Evolutionary conservation across 2,113 vertebrate genomes (phyloP).

Genomic region (Silurus glanis): DNA sequence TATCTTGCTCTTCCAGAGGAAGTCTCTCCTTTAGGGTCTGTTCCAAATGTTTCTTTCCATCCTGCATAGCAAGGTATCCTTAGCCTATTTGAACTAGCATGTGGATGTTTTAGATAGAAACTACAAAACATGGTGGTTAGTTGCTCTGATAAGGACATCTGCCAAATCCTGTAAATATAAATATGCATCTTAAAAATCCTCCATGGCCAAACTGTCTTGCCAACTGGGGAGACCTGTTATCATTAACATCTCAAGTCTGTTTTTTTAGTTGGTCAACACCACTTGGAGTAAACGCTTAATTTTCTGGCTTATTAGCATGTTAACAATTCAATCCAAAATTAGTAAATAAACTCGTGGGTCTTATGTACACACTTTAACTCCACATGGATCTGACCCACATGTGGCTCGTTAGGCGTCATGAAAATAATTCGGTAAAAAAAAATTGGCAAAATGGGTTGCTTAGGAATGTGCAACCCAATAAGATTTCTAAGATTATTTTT

Average conservation of each 20-base stretch:
- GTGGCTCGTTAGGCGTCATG: constrained; percentile 9
- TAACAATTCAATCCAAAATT: background rate
- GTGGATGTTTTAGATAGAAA: background rate
- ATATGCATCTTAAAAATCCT: background rate
- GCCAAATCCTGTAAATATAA: background rate
- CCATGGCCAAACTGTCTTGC: background rate
- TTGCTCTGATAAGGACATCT: background rate
- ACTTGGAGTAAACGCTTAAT: background rate
- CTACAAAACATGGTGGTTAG: background rate
- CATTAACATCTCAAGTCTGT: background rate
- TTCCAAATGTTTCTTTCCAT: background rate
- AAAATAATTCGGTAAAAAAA: too few species aligned
- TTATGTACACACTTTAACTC: background rate
- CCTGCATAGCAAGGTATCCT: background rate
- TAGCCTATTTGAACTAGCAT: background rate
- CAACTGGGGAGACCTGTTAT: background rate
- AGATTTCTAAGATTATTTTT: constrained; percentile 1
- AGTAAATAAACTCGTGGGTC: background rate
- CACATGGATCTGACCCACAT: background rate
- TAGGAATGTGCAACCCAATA: background rate
- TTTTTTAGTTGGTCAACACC: background rate
- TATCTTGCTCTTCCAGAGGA: background rate
- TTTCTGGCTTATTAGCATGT: background rate
- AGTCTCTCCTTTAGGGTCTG: constrained; percentile 13
- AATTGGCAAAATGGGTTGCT: background rate